These are phyloP conservation scores for Corythornis madagascariensis DNA, from an alignment of 2,113 vertebrate species.

Conservation along the genomic window DNA sequence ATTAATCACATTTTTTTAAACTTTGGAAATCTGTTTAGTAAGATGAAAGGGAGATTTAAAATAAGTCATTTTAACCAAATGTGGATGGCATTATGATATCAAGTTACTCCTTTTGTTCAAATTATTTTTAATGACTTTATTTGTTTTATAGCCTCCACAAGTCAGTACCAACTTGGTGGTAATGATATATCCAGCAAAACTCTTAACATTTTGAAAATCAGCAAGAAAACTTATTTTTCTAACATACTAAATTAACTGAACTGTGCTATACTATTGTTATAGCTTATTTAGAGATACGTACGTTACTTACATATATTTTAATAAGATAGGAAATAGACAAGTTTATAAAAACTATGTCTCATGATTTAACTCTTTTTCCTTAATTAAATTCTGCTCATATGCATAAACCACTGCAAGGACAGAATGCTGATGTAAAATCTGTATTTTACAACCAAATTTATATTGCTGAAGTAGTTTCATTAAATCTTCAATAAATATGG, in stretches of 20 bases:
- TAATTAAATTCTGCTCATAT: slow-evolving; percentile 50
- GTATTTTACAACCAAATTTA: slow-evolving; percentile 63
- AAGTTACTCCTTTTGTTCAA: slow-evolving; percentile 84
- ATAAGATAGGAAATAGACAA: slow-evolving; percentile 68
- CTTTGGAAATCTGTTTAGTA: slow-evolving; percentile 81
- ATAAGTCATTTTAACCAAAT: slow-evolving; percentile 82
- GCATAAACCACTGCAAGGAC: slow-evolving; percentile 56
- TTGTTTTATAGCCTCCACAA: slow-evolving; percentile 81
- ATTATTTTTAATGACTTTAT: slow-evolving; percentile 87
- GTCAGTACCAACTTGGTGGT: slow-evolving; percentile 78
- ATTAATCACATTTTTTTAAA: slow-evolving; percentile 85
- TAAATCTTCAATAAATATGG: slow-evolving; percentile 49
- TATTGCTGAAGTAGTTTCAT: slow-evolving; percentile 64
- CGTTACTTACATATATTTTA: slow-evolving; percentile 70
- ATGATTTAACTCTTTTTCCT: slow-evolving; percentile 44
- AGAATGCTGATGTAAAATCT: slow-evolving; percentile 66
- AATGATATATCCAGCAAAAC: slow-evolving; percentile 77
- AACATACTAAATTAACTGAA: slow-evolving; percentile 61
- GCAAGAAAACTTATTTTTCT: slow-evolving; percentile 48
- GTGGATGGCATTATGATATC: slow-evolving; percentile 80
- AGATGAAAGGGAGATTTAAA: slow-evolving; percentile 85
- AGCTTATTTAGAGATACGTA: slow-evolving; percentile 67
- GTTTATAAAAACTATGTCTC: slow-evolving; percentile 61
- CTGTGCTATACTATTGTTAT: slow-evolving; percentile 45
- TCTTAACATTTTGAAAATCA: slow-evolving; percentile 69